These are phyloP conservation scores for Serranus cabrilla DNA, from an alignment of 2,797 vertebrate species.

Conservation along the genomic window DNA sequence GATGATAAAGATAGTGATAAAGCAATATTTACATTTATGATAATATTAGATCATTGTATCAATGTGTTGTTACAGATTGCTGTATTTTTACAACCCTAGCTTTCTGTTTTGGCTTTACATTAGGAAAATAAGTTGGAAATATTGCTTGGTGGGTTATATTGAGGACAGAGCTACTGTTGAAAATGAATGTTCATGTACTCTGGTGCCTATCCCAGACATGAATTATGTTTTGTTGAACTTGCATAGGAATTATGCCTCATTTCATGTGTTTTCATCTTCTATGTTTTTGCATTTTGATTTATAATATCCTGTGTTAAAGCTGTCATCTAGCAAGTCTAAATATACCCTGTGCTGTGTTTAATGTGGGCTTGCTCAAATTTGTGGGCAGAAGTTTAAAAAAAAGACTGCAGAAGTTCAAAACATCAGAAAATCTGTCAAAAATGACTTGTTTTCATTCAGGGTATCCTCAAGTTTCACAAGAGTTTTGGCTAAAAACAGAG, in stretches of 20 bases:
- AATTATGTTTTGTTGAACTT: conserved; percentile 13
- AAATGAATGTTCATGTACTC: neutral
- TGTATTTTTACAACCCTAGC: too few relatives aligned
- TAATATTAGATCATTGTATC: too few relatives aligned
- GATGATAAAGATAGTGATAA: too few relatives aligned
- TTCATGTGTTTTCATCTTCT: conserved; percentile 27
- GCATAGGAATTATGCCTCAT: conserved; percentile 19
- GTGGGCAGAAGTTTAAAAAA: conserved; percentile 5
- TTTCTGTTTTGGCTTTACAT: neutral
- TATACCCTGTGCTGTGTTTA: conserved; percentile 19
- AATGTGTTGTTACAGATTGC: too few relatives aligned
- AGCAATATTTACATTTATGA: too few relatives aligned
- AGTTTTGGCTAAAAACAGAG: neutral
- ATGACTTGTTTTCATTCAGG: conserved; percentile 12
- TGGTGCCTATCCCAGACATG: neutral
- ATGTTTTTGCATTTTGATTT: conserved; percentile 36
- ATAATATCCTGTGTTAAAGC: conserved; percentile 21
- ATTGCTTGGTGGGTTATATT: neutral
- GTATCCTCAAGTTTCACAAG: neutral
- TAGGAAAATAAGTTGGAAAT: neutral
- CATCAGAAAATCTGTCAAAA: neutral
- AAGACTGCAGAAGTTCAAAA: conserved; percentile 3
- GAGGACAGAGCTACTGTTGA: neutral
- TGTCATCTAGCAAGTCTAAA: conserved; percentile 15
- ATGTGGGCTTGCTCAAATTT: conserved; percentile 27